phyloP scores from a whole-genome alignment of 2,888 invertebrate species.

The Nomada fucata region DNA sequence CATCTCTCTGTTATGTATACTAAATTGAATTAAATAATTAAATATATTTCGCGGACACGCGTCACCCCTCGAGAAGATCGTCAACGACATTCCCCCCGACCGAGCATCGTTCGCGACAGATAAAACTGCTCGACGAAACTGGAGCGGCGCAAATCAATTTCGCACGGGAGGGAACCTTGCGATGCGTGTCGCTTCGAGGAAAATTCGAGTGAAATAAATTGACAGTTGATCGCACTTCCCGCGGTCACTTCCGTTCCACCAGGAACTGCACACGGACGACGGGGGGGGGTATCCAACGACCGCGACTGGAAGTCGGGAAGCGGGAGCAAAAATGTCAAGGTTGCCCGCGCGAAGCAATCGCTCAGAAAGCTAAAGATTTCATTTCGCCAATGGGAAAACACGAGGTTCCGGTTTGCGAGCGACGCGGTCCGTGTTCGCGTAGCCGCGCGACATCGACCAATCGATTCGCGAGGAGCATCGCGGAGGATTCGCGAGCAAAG shows the following conservation, averaged over 20 bases:
- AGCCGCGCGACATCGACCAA: not conserved
- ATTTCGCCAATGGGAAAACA: not conserved
- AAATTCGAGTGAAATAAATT: too few species aligned
- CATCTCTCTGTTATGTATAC: too few species aligned
- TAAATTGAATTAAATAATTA: too few species aligned
- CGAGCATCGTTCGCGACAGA: not conserved
- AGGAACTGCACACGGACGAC: too few species aligned
- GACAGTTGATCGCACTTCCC: too few species aligned
- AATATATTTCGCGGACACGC: not conserved
- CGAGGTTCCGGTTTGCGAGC: not conserved
- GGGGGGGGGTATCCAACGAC: too few species aligned
- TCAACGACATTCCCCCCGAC: not conserved
- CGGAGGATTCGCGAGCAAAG: not conserved
- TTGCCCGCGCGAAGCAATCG: not conserved
- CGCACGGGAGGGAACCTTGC: not conserved
- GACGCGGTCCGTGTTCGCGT: not conserved
- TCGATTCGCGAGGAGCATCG: not conserved
- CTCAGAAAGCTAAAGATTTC: not conserved
- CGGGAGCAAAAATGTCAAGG: constrained; percentile 12
- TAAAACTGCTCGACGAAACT: not conserved
- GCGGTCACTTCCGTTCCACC: too few species aligned
- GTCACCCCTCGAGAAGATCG: not conserved
- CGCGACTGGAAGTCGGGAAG: not conserved
- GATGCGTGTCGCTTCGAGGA: not conserved
- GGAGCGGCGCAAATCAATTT: constrained; percentile 2